A percentile compares a stretch with the other conserved stretches of the same genome.
phyloP scores from a whole-genome alignment of 2,113 vertebrate species.

The Scytalopus superciliaris region DNA sequence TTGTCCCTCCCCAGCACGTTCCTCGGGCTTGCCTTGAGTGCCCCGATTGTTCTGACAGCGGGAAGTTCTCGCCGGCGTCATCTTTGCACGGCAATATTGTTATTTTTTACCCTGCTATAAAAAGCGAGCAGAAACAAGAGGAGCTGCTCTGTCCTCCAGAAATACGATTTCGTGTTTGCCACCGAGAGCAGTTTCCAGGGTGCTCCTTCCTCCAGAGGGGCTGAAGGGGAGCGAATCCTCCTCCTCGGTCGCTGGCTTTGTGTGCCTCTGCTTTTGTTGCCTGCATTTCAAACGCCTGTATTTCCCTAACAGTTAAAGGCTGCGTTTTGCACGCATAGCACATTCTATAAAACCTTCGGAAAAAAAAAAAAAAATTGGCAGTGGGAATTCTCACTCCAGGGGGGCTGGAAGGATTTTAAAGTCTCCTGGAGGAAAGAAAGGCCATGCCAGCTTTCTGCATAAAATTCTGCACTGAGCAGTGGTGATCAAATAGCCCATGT shows the following conservation, averaged over 20 bases:
- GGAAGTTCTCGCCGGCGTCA: background rate
- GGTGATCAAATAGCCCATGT: background rate
- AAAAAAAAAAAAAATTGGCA: slow-evolving; percentile 36
- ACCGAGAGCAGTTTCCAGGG: background rate
- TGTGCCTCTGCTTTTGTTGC: slow-evolving; percentile 20
- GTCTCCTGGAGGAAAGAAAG: background rate
- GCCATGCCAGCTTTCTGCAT: slow-evolving; percentile 23
- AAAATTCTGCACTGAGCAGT: background rate
- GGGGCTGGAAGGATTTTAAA: slow-evolving; percentile 66
- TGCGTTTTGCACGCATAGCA: slow-evolving; percentile 58
- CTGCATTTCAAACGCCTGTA: slow-evolving; percentile 54
- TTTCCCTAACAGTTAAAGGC: slow-evolving; percentile 63
- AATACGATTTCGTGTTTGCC: background rate
- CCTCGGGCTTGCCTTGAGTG: background rate
- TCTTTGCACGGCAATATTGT: background rate
- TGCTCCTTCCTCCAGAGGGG: background rate
- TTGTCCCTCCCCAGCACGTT: background rate
- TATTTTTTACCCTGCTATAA: slow-evolving; percentile 3
- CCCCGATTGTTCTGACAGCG: background rate
- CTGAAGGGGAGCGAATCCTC: background rate
- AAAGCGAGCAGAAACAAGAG: background rate
- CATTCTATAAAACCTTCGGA: slow-evolving; percentile 65
- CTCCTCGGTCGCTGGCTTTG: slow-evolving; percentile 13
- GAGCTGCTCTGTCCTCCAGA: background rate
- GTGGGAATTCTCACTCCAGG: slow-evolving; percentile 50